Conservation (phyloP, 2,113 vertebrate genomes). For the Crocuta crocuta region DNA sequence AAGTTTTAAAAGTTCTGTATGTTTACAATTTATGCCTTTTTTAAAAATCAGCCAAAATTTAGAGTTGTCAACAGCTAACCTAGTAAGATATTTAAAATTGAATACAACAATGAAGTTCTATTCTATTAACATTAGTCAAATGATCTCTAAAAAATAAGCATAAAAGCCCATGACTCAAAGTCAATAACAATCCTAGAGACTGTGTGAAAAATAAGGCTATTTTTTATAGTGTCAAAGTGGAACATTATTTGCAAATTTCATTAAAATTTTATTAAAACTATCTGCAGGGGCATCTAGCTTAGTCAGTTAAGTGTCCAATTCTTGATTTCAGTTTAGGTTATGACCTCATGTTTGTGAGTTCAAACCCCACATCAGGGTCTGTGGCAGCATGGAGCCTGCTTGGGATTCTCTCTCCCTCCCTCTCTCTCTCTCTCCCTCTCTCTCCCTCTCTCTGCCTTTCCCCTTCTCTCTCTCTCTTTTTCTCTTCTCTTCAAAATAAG, state of each 20-base stretch:
- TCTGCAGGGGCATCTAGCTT: background rate
- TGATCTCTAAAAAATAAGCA: background rate
- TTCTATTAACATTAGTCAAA: background rate
- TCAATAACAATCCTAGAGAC: background rate
- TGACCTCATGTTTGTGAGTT: background rate
- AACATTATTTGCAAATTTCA: slow-evolving; percentile 36
- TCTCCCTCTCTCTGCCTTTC: background rate
- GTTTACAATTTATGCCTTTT: background rate
- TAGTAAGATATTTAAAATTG: slow-evolving; percentile 30
- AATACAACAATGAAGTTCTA: background rate
- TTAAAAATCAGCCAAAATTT: slow-evolving; percentile 6
- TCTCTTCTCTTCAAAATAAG: background rate
- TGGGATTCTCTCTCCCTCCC: background rate
- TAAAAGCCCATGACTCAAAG: background rate
- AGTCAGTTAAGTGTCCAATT: background rate
- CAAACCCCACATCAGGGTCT: background rate
- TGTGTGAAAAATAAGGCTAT: background rate
- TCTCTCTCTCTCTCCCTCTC: background rate
- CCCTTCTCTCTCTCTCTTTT: background rate
- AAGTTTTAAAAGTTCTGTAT: background rate
- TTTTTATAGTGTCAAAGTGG: background rate
- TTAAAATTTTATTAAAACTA: background rate
- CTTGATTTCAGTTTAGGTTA: background rate
- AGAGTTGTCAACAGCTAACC: slow-evolving; percentile 24
- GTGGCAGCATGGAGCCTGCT: background rate